phyloP scores from a whole-genome alignment of 2,888 invertebrate genomes.

The Teleiodes luculella region DNA sequence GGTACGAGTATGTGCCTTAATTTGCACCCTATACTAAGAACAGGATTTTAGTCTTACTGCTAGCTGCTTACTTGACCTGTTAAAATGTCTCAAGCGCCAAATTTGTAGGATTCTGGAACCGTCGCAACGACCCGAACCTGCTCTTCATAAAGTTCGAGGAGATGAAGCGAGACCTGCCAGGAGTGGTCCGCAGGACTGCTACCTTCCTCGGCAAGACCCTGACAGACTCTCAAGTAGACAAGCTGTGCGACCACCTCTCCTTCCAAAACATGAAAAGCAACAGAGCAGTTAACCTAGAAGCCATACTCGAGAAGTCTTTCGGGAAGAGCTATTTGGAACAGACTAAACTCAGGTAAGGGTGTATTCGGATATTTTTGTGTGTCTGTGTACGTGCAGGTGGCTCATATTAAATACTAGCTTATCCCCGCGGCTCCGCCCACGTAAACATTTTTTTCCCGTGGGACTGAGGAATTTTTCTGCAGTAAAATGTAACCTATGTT shows the following conservation, averaged over 20 bases:
- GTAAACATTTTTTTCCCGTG: no score
- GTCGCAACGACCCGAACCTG: slow-evolving; percentile 83
- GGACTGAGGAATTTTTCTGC: no score
- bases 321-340: slow-evolving; percentile 67
- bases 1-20: no score
- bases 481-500: no score
- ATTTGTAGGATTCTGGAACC: slow-evolving; percentile 83
- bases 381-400: background rate
- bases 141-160: slow-evolving; percentile 90
- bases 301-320: slow-evolving; percentile 77
- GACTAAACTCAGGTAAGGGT: slow-evolving; percentile 60
- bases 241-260: slow-evolving; percentile 85
- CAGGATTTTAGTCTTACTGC: no score
- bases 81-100: background rate
- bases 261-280: slow-evolving; percentile 91
- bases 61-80: background rate
- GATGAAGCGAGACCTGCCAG: slow-evolving; percentile 85
- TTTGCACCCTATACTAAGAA: no score
- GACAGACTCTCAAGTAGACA: slow-evolving; percentile 81
- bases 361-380: background rate
- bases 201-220: slow-evolving; percentile 83
- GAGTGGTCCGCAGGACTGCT: slow-evolving; percentile 83
- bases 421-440: no score
- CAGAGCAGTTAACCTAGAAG: slow-evolving; percentile 86
- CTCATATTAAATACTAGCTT: no score